Conservation (phyloP, 2,797 vertebrate species). For the Hippopotamyrus pictus region DNA sequence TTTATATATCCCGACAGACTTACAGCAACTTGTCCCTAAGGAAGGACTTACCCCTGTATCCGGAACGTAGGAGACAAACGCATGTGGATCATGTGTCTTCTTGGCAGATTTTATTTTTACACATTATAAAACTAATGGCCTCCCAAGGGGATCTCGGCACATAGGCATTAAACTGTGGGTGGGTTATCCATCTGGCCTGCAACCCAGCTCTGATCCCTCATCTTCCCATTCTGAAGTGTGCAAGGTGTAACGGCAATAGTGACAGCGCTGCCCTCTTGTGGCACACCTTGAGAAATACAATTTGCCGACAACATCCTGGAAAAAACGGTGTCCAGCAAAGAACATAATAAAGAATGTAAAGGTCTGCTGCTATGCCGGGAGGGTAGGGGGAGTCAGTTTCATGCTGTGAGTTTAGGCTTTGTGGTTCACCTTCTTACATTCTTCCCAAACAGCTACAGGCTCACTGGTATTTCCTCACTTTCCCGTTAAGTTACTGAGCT, state of each 20-base stretch:
- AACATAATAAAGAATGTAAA: background rate
- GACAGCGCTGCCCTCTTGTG: conserved; percentile 17
- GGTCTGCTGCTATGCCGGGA: background rate
- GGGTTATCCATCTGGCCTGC: conserved; percentile 7
- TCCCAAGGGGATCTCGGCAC: background rate
- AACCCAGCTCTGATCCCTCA: background rate
- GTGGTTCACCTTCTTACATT: background rate
- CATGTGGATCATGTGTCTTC: background rate
- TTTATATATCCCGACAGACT: background rate
- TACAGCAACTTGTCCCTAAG: background rate
- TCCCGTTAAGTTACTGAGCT: background rate
- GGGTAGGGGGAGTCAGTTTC: background rate
- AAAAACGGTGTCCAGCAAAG: background rate
- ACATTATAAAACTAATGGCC: conserved; percentile 1
- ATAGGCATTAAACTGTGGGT: background rate
- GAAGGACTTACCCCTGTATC: background rate
- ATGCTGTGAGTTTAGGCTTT: background rate
- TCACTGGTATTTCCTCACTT: background rate
- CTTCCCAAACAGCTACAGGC: background rate
- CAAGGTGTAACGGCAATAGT: background rate
- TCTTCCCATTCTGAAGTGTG: background rate
- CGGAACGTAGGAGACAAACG: background rate
- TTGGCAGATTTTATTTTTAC: background rate
- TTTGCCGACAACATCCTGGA: background rate
- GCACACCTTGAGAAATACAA: background rate